Percentiles rank a stretch among this genome's conserved stretches.
Conservation (phyloP, 2,113 vertebrate species). For the Nyctereutes procyonoides region DNA sequence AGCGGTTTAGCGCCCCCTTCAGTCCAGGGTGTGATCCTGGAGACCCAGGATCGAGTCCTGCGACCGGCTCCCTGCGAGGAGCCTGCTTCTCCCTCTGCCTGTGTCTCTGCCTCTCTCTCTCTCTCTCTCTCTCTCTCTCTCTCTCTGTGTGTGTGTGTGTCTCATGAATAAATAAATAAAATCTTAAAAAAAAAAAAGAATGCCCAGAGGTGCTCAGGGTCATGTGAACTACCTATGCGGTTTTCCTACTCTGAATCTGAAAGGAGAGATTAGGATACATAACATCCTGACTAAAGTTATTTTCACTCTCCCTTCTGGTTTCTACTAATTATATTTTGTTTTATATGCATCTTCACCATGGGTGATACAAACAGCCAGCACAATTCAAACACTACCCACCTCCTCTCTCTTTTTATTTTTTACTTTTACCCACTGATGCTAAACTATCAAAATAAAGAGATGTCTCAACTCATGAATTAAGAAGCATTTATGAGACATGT, state of each 20-base stretch:
- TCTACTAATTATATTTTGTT: conserved; percentile 22
- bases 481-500: neutral
- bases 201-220: neutral
- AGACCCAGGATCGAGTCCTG: too few species aligned
- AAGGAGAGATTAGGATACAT: neutral
- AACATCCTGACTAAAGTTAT: neutral
- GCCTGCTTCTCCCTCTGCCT: too few species aligned
- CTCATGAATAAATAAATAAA: too few species aligned
- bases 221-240: neutral
- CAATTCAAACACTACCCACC: neutral
- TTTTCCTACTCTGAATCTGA: conserved; percentile 34
- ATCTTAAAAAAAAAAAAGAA: neutral
- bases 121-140: too few species aligned
- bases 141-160: too few species aligned
- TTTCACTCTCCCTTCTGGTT: neutral
- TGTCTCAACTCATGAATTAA: neutral
- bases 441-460: neutral
- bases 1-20: too few species aligned
- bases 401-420: neutral
- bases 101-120: too few species aligned
- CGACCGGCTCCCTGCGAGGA: too few species aligned
- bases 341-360: neutral
- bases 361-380: neutral
- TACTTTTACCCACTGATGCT: neutral
- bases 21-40: too few species aligned